Evolutionary conservation across 2,888 invertebrate species (phyloP).

Genomic region (Zygothrica quintamaculata): DNA sequence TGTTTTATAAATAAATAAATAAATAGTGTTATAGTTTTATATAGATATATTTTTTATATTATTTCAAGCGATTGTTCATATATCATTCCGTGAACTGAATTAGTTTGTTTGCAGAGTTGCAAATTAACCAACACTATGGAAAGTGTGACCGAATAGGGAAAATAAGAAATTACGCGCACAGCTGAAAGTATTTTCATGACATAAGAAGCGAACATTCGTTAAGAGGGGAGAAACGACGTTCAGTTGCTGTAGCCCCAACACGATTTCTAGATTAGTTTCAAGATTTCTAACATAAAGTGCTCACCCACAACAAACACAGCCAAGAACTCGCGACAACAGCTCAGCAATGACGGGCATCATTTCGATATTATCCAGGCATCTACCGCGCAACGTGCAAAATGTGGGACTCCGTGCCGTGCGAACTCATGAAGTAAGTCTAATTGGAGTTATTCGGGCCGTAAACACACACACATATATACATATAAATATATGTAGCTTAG

Average conservation of each 20-base stretch:
- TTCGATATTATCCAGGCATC: slow-evolving; percentile 85
- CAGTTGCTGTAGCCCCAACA: slow-evolving; percentile 54
- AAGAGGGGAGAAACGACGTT: slow-evolving; percentile 66
- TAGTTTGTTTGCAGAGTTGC: too few species aligned
- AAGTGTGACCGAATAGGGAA: slow-evolving; percentile 46
- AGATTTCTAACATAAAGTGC: slow-evolving; percentile 53
- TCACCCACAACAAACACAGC: slow-evolving; percentile 37
- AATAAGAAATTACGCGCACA: slow-evolving; percentile 35
- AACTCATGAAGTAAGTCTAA: slow-evolving; percentile 79
- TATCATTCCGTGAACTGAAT: too few species aligned
- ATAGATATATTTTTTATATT: too few species aligned
- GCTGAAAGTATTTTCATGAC: slow-evolving; percentile 54
- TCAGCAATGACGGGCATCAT: slow-evolving; percentile 85
- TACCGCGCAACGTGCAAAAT: slow-evolving; percentile 84
- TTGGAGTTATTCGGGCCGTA: slow-evolving; percentile 8
- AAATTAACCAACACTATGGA: slow-evolving; percentile 30
- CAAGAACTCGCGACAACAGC: slow-evolving; percentile 33
- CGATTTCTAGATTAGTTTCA: slow-evolving; percentile 52
- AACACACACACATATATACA: background rate
- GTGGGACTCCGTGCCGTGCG: slow-evolving; percentile 73
- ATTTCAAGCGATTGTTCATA: too few species aligned
- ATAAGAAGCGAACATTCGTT: slow-evolving; percentile 62
- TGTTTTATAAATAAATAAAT: too few species aligned
- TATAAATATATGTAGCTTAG: slow-evolving; percentile 1
- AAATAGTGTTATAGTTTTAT: too few species aligned